phyloP scores from a whole-genome alignment of 2,797 vertebrate species.

The Labeo calbasu region DNA sequence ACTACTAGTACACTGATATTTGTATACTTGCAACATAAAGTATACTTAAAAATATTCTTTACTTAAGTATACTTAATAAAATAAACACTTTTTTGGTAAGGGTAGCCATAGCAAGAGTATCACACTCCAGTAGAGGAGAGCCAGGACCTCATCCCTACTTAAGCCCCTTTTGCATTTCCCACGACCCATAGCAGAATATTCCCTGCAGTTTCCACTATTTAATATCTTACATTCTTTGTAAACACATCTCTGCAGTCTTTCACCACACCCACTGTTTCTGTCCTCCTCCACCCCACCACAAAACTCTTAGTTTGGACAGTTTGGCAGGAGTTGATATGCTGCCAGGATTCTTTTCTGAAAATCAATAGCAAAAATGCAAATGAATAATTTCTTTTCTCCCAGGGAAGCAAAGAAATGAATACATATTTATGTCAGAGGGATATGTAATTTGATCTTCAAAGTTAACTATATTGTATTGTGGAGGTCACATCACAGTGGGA shows the following conservation, averaged over 20 bases:
- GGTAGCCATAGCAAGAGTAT: neutral
- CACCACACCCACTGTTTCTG: neutral
- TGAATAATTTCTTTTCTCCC: slow-evolving; percentile 55
- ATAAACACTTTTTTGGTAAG: too few relatives aligned
- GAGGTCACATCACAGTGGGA: slow-evolving; percentile 61
- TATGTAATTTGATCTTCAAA: slow-evolving; percentile 70
- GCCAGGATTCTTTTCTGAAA: slow-evolving; percentile 67
- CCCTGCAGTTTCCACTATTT: neutral
- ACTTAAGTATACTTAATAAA: too few relatives aligned
- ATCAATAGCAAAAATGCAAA: slow-evolving; percentile 75
- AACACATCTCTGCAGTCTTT: neutral
- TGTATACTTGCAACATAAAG: too few relatives aligned
- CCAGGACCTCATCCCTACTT: neutral
- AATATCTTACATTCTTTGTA: neutral
- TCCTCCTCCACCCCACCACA: neutral
- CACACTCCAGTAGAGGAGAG: neutral
- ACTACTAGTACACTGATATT: too few relatives aligned
- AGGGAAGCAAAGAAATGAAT: slow-evolving; percentile 62
- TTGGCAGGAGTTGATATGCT: slow-evolving; percentile 65
- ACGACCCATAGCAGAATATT: neutral
- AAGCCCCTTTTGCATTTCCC: neutral
- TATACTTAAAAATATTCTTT: too few relatives aligned
- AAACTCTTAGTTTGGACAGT: slow-evolving; percentile 44
- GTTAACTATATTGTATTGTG: slow-evolving; percentile 70
- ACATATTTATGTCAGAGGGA: slow-evolving; percentile 70